Conservation (phyloP, 2,888 invertebrate genomes). For the Drosophila austrosaltans region DNA sequence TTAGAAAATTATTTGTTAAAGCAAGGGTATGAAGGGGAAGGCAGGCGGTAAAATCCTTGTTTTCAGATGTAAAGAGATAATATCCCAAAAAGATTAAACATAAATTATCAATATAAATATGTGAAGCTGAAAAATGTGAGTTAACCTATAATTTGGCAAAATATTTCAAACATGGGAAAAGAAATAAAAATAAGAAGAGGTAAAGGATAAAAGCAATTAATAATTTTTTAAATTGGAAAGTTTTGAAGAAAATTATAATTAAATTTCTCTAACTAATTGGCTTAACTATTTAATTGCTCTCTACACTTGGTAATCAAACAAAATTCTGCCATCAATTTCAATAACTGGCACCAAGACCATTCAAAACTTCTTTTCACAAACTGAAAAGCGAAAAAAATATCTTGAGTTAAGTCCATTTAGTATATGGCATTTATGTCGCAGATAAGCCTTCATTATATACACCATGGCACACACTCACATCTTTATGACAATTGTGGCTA, state of each 20-base stretch:
- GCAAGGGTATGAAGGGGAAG: not conserved
- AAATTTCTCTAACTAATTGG: no score
- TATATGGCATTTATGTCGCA: constrained; percentile 71
- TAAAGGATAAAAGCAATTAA: not conserved
- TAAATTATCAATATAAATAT: constrained; percentile 52
- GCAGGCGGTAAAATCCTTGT: constrained; percentile 15
- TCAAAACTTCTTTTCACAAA: constrained; percentile 31
- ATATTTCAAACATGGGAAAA: constrained; percentile 4
- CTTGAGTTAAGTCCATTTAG: constrained; percentile 68
- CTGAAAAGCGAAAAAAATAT: constrained; percentile 24
- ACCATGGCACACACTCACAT: constrained; percentile 27
- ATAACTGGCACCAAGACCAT: constrained; percentile 52
- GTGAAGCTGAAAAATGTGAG: not conserved
- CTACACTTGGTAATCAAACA: not conserved
- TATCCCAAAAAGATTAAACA: constrained; percentile 28
- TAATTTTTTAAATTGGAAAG: not conserved
- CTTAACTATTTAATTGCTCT: not conserved
- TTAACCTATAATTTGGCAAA: constrained; percentile 64
- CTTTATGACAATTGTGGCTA: constrained; percentile 72
- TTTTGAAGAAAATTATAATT: not conserved
- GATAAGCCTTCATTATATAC: constrained; percentile 73
- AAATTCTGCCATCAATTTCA: constrained; percentile 52
- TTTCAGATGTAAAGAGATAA: constrained; percentile 42
- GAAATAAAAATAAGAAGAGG: not conserved
- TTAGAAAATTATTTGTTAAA: constrained; percentile 68